Evolutionary conservation across 2,888 invertebrate genomes (phyloP).

Genomic region (Oscheius sp.): DNA sequence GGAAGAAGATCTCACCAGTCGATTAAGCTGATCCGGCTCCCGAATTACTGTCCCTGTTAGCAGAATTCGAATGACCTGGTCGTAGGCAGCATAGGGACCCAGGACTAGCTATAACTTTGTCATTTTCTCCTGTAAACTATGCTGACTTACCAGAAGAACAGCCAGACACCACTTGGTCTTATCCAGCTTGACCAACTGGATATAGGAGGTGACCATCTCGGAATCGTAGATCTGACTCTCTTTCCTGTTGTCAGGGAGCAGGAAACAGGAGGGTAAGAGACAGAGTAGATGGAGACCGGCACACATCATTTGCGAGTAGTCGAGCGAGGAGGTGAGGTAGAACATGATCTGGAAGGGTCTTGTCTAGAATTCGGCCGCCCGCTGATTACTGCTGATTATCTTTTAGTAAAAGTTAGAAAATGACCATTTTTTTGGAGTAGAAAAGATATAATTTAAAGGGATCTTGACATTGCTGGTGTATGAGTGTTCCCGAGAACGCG

Average conservation of each 20-base stretch:
- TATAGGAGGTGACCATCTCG: conserved; percentile 39
- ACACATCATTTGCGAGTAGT: conserved; percentile 54
- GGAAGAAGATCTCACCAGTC: conserved; percentile 42
- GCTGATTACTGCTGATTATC: no score
- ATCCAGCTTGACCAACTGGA: conserved; percentile 51
- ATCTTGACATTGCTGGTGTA: no score
- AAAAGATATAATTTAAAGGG: no score
- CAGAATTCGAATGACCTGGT: conserved; percentile 61
- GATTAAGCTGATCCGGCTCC: conserved; percentile 59
- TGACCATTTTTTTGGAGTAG: no score
- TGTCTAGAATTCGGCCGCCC: no score
- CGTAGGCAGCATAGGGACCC: conserved; percentile 67
- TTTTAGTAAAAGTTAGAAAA: no score
- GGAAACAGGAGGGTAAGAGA: conserved; percentile 55
- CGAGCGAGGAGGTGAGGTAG: conserved; percentile 53
- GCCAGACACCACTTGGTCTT: conserved; percentile 50
- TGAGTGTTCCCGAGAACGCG: no score
- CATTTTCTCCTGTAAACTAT: not conserved
- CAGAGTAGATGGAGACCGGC: conserved; percentile 50
- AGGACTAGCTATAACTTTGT: conserved; percentile 48
- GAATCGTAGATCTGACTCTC: conserved; percentile 13
- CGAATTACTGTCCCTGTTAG: conserved; percentile 56
- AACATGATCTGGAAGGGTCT: conserved; percentile 56
- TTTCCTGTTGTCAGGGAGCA: conserved; percentile 52
- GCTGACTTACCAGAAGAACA: conserved; percentile 51